phyloP scores from a whole-genome alignment of 2,888 invertebrate species.

The Mimumesa dahlbomi region DNA sequence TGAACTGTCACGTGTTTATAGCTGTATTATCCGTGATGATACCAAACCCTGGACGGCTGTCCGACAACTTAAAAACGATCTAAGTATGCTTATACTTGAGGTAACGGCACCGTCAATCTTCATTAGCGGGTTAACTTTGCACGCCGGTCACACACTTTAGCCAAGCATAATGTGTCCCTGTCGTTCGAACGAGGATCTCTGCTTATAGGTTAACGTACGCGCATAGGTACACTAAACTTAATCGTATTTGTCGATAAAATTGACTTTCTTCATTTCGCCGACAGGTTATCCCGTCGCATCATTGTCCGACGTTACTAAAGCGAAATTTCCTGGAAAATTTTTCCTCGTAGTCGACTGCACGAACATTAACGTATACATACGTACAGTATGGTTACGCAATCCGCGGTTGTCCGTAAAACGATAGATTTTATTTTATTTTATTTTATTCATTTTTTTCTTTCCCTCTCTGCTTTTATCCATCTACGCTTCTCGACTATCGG shows the following conservation, averaged over 20 bases:
- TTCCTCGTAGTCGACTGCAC: too few species aligned
- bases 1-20: too few species aligned
- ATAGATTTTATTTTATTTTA: neutral
- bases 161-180: constrained; percentile 26
- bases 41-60: constrained; percentile 2
- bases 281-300: too few species aligned
- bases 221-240: constrained; percentile 54
- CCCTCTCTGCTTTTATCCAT: constrained; percentile 6
- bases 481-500: constrained; percentile 13
- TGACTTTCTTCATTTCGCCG: too few species aligned
- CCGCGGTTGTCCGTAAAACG: neutral
- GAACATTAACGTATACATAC: too few species aligned
- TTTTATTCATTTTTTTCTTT: neutral
- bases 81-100: constrained; percentile 15
- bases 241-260: constrained; percentile 68
- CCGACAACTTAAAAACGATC: constrained; percentile 19
- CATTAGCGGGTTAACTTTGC: constrained; percentile 12
- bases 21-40: too few species aligned
- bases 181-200: constrained; percentile 32
- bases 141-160: neutral
- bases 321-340: too few species aligned
- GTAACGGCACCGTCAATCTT: constrained; percentile 28
- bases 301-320: too few species aligned
- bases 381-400: too few species aligned
- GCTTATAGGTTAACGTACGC: constrained; percentile 31